Evolutionary conservation across 2,797 vertebrate genomes (phyloP).

Genomic region (Melopsittacus undulatus): DNA sequence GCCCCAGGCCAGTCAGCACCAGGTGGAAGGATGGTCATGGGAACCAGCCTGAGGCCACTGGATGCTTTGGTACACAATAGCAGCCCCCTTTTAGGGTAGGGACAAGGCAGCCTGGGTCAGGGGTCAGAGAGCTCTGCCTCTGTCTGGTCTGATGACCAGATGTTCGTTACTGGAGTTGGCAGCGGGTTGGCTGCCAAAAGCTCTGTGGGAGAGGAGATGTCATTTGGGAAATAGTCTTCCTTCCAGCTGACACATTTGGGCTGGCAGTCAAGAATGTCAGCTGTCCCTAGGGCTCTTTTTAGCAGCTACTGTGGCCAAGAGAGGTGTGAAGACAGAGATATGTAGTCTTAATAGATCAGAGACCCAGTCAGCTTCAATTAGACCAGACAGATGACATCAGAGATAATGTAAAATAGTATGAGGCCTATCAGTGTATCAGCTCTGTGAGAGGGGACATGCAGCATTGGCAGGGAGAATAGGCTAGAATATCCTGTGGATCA

Average conservation of each 20-base stretch:
- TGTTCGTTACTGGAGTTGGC: slow-evolving; percentile 5
- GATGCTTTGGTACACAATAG: fast-evolving
- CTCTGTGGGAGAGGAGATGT: background rate
- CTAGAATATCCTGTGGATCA: background rate
- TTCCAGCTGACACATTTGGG: slow-evolving; percentile 44
- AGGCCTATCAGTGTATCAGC: background rate
- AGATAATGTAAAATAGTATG: slow-evolving; percentile 9
- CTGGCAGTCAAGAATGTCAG: slow-evolving; percentile 39
- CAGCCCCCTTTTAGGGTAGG: background rate
- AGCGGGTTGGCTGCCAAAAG: background rate
- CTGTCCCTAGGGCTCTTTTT: slow-evolving; percentile 5
- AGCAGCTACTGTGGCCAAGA: slow-evolving; percentile 27
- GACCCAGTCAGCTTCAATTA: slow-evolving; percentile 35
- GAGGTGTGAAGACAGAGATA: slow-evolving; percentile 45
- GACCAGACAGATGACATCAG: slow-evolving; percentile 17
- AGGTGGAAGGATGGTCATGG: background rate
- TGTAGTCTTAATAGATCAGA: slow-evolving; percentile 18
- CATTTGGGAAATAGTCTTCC: slow-evolving; percentile 38
- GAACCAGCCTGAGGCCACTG: background rate
- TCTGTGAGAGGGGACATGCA: background rate
- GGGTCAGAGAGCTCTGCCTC: background rate
- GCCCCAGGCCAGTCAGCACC: background rate
- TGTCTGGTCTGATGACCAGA: background rate
- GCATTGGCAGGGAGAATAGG: background rate
- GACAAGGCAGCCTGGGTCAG: background rate